Percentiles rank a stretch among this genome's conserved stretches.
Evolutionary conservation across 2,888 invertebrate genomes (phyloP).

Genomic region (Silvanus unidentatus): DNA sequence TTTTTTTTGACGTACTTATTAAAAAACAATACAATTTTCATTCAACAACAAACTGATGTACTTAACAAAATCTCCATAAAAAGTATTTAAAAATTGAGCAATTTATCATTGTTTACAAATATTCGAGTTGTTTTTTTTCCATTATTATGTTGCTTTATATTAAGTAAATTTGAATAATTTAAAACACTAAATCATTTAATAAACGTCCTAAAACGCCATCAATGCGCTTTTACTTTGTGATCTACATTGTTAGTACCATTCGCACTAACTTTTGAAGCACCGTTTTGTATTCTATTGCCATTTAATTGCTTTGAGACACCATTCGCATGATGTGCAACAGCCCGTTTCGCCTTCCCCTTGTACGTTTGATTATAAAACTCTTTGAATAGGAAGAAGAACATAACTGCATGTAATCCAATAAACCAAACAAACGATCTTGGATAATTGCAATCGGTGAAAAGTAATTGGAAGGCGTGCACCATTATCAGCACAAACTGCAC

Average conservation of each 20-base stretch:
- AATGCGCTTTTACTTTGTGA: conserved; percentile 38
- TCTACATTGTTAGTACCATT: conserved; percentile 42
- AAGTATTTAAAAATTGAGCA: no score
- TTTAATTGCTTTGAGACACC: conserved; percentile 14
- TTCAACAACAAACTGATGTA: no score
- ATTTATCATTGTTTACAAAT: no score
- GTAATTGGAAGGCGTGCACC: conserved; percentile 81
- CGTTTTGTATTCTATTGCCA: conserved; percentile 18
- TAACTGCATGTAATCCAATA: conserved; percentile 86
- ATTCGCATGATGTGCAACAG: background rate
- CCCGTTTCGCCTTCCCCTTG: conserved; percentile 42
- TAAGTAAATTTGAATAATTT: no score
- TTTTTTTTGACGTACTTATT: no score
- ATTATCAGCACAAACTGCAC: conserved; percentile 84
- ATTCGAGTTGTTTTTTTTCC: no score
- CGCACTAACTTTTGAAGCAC: conserved; percentile 43
- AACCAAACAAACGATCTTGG: conserved; percentile 84
- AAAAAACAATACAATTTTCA: no score
- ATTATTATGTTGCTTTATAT: no score
- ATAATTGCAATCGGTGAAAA: conserved; percentile 85
- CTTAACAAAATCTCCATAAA: no score
- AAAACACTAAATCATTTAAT: background rate
- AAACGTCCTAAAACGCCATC: conserved; percentile 17
- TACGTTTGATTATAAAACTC: conserved; percentile 84
- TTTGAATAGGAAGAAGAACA: conserved; percentile 90